A percentile compares a stretch with the other conserved stretches of the same genome.
Conservation (phyloP, 2,797 vertebrate species). For the Phaenicophaeus curvirostris region DNA sequence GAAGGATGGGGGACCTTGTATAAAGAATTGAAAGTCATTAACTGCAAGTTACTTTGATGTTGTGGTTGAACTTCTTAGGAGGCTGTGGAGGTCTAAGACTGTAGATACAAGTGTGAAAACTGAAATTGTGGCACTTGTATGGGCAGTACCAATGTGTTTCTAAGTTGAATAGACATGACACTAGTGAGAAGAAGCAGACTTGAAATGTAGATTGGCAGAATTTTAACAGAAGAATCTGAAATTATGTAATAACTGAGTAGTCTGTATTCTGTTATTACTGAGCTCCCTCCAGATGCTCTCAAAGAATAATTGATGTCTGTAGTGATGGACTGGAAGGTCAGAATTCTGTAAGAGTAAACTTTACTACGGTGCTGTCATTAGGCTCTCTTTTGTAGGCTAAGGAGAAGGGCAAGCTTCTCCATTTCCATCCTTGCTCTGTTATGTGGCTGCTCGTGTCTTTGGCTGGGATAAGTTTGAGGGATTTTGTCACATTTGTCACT, state of each 20-base stretch:
- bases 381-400: background rate
- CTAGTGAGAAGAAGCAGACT: background rate
- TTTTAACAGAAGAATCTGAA: background rate
- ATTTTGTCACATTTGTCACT: background rate
- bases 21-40: background rate
- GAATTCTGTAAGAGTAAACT: background rate
- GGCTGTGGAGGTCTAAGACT: background rate
- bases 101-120: background rate
- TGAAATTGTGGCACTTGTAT: background rate
- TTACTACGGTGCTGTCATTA: background rate
- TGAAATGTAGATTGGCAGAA: background rate
- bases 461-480: background rate
- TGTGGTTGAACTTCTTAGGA: background rate
- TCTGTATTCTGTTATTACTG: background rate
- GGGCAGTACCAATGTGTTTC: background rate
- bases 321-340: background rate
- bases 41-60: background rate
- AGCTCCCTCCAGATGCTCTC: background rate
- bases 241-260: background rate
- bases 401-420: background rate
- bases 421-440: background rate
- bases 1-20: accelerated
- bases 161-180: accelerated
- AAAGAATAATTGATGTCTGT: background rate
- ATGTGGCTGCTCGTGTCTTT: background rate